Evolutionary conservation across 2,888 invertebrate species (phyloP).

Genomic region (Pollenia griseotomentosa): DNA sequence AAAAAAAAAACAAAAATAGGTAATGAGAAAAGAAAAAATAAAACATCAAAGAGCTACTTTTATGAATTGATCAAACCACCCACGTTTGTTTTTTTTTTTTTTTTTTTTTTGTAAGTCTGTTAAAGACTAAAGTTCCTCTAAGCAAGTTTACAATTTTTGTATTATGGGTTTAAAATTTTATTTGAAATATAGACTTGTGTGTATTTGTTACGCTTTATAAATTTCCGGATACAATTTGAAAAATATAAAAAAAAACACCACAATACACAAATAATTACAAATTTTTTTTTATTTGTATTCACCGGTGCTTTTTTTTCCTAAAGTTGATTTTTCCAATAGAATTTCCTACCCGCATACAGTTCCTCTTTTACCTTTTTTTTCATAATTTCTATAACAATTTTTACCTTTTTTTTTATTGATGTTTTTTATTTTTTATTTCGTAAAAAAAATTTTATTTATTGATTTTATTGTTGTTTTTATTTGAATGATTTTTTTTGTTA

Average conservation of each 20-base stretch:
- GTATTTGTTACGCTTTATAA: constrained; percentile 65
- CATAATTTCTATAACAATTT: background rate
- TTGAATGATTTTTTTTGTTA: constrained; percentile 12
- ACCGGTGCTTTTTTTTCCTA: constrained; percentile 45
- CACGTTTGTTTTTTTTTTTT: background rate
- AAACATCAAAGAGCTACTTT: constrained; percentile 53
- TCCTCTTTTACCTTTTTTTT: constrained; percentile 21
- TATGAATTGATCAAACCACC: constrained; percentile 38
- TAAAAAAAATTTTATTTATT: constrained; percentile 27
- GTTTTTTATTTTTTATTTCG: background rate
- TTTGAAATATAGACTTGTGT: constrained; percentile 18
- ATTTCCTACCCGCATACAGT: constrained; percentile 38
- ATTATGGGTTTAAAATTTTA: background rate
- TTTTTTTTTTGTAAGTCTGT: background rate
- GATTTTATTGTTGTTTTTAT: constrained; percentile 40
- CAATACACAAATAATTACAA: background rate
- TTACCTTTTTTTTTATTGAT: no score
- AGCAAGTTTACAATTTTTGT: background rate
- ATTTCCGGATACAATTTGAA: constrained; percentile 59
- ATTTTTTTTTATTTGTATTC: background rate
- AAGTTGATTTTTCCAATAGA: constrained; percentile 44
- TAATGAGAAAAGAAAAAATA: background rate
- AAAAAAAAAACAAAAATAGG: background rate
- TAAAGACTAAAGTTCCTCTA: constrained; percentile 10
- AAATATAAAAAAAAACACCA: constrained; percentile 22